Evolutionary conservation across 35 echinoderm and acorn worm species (phyloP).

Genomic region (Heliocidaris erythrogramma): DNA sequence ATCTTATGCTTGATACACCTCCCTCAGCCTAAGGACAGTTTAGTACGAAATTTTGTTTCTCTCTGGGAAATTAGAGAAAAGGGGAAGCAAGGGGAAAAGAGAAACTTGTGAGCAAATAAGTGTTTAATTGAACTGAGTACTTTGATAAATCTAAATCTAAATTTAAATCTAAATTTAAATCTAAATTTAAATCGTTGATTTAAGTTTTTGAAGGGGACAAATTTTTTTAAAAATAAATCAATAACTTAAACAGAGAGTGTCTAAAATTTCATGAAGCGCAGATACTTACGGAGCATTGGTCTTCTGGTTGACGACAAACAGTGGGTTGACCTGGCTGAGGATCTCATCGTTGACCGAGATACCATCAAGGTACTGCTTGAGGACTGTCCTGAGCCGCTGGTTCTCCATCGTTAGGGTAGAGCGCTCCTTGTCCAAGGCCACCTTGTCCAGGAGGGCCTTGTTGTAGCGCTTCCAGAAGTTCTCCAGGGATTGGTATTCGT

Average conservation of each 20-base stretch:
- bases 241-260: neutral
- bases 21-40: no score
- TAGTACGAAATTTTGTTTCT: no score
- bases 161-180: no score
- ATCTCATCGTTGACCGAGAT: conserved; percentile 99
- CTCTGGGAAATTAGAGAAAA: no score
- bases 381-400: conserved; percentile 80
- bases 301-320: conserved; percentile 97
- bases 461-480: conserved; percentile 99
- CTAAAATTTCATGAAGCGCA: neutral
- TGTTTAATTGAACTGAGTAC: no score
- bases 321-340: conserved; percentile 94
- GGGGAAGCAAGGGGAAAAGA: no score
- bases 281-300: conserved; percentile 93
- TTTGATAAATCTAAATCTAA: no score
- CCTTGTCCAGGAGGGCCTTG: conserved; percentile 93
- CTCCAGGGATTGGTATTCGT: conserved; percentile 92
- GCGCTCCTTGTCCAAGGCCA: conserved; percentile 93
- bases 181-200: no score
- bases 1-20: no score
- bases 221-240: neutral
- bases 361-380: conserved; percentile 99
- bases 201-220: neutral
- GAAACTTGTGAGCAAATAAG: no score
- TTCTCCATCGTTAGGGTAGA: conserved; percentile 87